phyloP scores from a whole-genome alignment of 2,797 vertebrate genomes.

The Naso thynnoides region DNA sequence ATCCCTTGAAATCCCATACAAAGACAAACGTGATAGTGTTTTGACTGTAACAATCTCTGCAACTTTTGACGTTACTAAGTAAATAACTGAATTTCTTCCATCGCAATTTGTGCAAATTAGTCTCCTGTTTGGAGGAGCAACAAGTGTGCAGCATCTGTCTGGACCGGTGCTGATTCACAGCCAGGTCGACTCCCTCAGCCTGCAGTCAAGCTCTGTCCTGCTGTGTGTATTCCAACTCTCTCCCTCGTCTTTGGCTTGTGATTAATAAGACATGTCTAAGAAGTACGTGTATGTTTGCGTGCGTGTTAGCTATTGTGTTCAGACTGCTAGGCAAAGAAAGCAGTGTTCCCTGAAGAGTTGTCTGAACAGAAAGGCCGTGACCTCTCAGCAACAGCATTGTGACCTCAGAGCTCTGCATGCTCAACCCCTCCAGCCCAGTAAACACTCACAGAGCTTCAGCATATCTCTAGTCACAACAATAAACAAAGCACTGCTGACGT shows the following conservation, averaged over 20 bases:
- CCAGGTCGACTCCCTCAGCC: conserved; percentile 34
- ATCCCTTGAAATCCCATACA: conserved; percentile 2
- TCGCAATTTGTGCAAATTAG: conserved; percentile 40
- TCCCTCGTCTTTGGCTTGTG: conserved; percentile 39
- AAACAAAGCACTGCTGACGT: conserved; percentile 51
- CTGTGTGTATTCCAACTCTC: conserved; percentile 35
- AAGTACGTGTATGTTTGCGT: conserved; percentile 15
- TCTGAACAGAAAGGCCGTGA: conserved; percentile 73
- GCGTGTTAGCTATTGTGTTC: conserved; percentile 41
- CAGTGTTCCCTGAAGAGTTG: conserved; percentile 59
- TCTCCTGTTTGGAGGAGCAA: conserved; percentile 33
- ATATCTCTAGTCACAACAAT: conserved; percentile 55
- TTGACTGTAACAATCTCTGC: conserved; percentile 2
- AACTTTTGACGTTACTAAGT: not conserved
- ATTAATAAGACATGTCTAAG: conserved; percentile 62
- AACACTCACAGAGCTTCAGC: conserved; percentile 46
- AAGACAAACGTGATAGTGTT: not conserved
- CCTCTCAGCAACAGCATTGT: conserved; percentile 58
- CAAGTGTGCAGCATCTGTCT: conserved; percentile 55
- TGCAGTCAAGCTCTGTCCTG: conserved; percentile 42
- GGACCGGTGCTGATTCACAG: conserved; percentile 42
- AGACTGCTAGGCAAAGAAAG: conserved; percentile 44
- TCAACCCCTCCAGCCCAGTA: conserved; percentile 52
- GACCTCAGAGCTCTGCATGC: conserved; percentile 49
- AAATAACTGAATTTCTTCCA: conserved; percentile 8